Percentiles rank a stretch among this genome's conserved stretches.
These are phyloP conservation scores for Onychomys arenicola DNA, from an alignment of 2,797 vertebrate genomes.

Conservation along the genomic window DNA sequence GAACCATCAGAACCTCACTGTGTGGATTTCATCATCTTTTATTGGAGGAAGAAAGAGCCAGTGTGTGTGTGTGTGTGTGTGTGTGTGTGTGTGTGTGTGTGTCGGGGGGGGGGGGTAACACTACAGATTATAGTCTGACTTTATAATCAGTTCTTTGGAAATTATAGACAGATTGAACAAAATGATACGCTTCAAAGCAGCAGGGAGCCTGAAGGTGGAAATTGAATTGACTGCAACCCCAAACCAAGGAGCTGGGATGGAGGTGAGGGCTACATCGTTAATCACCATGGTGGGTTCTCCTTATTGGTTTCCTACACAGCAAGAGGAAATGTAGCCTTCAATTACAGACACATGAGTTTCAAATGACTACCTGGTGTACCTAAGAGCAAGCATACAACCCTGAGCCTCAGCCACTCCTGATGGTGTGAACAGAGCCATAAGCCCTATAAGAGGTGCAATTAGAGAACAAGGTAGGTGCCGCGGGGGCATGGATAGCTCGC, in stretches of 20 bases:
- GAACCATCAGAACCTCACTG: not conserved
- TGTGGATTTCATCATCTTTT: conserved; percentile 12
- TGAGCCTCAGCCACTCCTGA: fast-evolving
- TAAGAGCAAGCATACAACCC: not conserved
- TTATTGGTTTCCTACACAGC: not conserved
- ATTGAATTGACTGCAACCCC: conserved; percentile 53
- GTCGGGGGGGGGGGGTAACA: fast-evolving
- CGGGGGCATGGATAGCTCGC: fast-evolving
- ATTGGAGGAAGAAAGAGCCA: not conserved
- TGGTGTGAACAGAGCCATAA: not conserved
- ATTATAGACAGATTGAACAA: conserved; percentile 60
- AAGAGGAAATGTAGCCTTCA: conserved; percentile 39
- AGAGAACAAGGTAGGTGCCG: not conserved
- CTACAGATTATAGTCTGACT: not conserved
- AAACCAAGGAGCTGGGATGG: not conserved
- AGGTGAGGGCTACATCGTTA: not conserved
- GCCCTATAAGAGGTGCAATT: not conserved
- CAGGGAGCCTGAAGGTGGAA: conserved; percentile 49
- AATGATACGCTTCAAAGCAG: not conserved
- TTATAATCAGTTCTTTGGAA: conserved; percentile 43
- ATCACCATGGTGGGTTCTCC: not conserved
- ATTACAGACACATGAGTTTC: conserved; percentile 28
- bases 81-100: too few relatives aligned
- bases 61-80: too few relatives aligned
- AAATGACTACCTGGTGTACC: not conserved